These are phyloP conservation scores for Uria lomvia DNA, from an alignment of 2,113 vertebrate species.

Conservation along the genomic window DNA sequence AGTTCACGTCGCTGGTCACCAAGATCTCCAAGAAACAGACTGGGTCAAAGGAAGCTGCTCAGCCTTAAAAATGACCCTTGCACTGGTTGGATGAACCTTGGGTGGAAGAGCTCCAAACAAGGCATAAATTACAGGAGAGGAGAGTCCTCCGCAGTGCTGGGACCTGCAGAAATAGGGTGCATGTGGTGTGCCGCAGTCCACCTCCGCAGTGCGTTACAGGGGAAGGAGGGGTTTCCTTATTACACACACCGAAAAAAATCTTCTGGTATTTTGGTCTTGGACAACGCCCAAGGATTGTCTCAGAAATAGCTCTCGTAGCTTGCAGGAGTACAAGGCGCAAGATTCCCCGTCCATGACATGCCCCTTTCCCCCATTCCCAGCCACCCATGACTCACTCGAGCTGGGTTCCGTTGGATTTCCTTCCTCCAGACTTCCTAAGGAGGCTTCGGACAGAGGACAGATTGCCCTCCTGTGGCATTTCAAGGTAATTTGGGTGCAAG, in stretches of 20 bases:
- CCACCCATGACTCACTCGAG: background rate
- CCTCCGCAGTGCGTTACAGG: rapidly evolving
- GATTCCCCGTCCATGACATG: rapidly evolving
- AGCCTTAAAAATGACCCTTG: background rate
- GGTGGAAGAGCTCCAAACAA: background rate
- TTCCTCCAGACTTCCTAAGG: background rate
- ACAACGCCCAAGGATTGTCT: background rate
- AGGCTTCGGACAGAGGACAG: background rate
- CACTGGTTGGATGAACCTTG: background rate
- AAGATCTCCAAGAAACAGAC: background rate
- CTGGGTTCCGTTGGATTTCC: background rate
- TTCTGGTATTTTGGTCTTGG: background rate
- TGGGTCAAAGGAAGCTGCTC: background rate
- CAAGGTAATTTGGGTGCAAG: background rate
- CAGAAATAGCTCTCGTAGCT: background rate
- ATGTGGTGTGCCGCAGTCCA: rapidly evolving
- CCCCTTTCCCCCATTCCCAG: background rate
- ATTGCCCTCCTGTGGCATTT: conserved; percentile 13
- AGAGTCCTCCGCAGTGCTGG: background rate
- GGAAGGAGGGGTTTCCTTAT: background rate
- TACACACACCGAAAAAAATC: background rate
- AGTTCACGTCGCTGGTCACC: background rate
- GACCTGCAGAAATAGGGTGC: background rate
- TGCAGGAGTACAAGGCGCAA: background rate
- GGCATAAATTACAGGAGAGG: background rate